phyloP scores from a whole-genome alignment of 2,888 invertebrate genomes.

The Cephus runcator region DNA sequence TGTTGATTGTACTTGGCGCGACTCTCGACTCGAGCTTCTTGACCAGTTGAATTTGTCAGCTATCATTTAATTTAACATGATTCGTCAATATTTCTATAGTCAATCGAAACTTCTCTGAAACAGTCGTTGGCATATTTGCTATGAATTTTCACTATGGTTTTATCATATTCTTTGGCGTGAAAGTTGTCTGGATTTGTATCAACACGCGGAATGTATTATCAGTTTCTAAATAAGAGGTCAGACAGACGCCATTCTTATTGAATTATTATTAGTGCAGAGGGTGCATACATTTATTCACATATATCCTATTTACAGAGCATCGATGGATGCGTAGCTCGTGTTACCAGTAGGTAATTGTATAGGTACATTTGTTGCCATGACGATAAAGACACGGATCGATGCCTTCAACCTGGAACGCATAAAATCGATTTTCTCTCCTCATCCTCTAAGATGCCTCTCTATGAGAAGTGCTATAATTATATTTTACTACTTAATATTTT shows the following conservation, averaged over 20 bases:
- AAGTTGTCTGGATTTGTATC: neutral
- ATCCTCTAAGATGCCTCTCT: neutral
- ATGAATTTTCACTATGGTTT: neutral
- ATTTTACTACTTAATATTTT: neutral
- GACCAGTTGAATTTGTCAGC: neutral
- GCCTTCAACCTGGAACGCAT: slow-evolving; percentile 35
- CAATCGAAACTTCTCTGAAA: neutral
- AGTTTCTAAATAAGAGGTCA: neutral
- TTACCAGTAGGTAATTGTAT: slow-evolving; percentile 29
- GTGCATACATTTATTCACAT: neutral
- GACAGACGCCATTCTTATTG: neutral
- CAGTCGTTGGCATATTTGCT: neutral
- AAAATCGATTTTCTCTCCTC: slow-evolving; percentile 32
- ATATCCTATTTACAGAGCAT: neutral
- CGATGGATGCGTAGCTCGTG: neutral
- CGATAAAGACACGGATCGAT: slow-evolving; percentile 48
- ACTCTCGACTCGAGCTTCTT: too few relatives aligned
- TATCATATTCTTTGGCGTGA: neutral
- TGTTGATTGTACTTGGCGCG: too few relatives aligned
- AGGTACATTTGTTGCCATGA: slow-evolving; percentile 44
- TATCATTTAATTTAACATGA: neutral
- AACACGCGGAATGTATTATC: neutral
- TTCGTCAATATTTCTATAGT: neutral
- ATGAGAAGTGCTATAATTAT: neutral
- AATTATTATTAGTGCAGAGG: neutral